Evolutionary conservation across 1,140 invertebrate species (phyloP), one percentile per base, ranked within the genome.

Genomic region (Aphaenogaster ashmeadi): DNA sequence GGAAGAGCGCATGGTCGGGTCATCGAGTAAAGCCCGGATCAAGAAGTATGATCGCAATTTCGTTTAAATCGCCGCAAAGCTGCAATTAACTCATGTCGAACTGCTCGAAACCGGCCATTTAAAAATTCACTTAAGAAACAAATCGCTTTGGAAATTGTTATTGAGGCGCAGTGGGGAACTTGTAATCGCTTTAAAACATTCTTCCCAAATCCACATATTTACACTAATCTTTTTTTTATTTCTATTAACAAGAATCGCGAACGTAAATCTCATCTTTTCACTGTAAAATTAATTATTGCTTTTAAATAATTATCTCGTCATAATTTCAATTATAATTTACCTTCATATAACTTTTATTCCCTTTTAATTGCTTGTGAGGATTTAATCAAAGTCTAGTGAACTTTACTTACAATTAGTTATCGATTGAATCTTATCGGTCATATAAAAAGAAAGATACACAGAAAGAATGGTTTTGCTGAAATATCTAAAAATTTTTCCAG

Each of bases 11-110:
- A 27, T 11, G 58, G 54, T 27, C 44, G 27, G 47, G 9, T 62
- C 18, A 27, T n/a, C 38, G 33, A 72, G 56, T 64, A 86, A 87
- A 87, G 64, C 41, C 50, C 41, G 58, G 13, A 3, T 21, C 27
- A 86, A 87, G 27, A 86, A 67, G 60, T 66, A 86, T 66, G 62
- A 58, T 80, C 74, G 21, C 58, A 80, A 79, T 80, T 80, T 66
- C 50, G 54, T 38, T 84, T 74, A 72, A 83, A 84, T n/a, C 54
- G 52, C 54, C 52, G 80, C 41, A 84, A 50, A 84, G 38, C 80
- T 75, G 80, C 69, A 84, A 84, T 84, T 84, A 84, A 84, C 69
- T 50, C 41, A 33, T 41, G 80, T 54, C n/a, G 54, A 75, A 60
- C 47, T 62, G 36, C 8, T 67, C 62, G 33, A 41, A 80, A 38